Percentiles rank a stretch among this genome's conserved stretches.
Conservation (phyloP, 2,113 vertebrate genomes). For the Oryzias melastigma region DNA sequence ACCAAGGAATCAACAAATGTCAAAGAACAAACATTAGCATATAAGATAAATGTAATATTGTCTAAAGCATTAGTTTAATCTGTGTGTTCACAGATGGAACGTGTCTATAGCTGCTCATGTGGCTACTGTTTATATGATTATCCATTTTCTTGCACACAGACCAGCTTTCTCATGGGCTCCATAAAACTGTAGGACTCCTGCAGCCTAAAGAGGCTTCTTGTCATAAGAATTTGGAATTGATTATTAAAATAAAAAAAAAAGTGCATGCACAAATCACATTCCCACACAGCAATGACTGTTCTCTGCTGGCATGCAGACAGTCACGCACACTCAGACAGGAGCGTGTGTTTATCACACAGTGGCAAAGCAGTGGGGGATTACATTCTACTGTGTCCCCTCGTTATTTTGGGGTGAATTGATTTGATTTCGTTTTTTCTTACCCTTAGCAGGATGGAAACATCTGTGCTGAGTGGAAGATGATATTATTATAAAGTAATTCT, state of each 20-base stretch:
- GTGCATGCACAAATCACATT: neutral
- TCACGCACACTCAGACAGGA: constrained; percentile 5
- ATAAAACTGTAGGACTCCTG: constrained; percentile 14
- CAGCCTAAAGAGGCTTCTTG: constrained; percentile 23
- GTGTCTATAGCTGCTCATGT: constrained; percentile 1
- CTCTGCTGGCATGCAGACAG: constrained; percentile 6
- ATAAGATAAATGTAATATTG: constrained; percentile 2
- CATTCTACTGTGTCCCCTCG: constrained; percentile 1
- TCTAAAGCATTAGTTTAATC: constrained; percentile 6
- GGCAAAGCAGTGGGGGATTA: constrained; percentile 23
- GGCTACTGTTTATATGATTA: constrained; percentile 16
- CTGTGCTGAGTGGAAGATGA: constrained; percentile 24
- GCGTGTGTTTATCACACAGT: constrained; percentile 14
- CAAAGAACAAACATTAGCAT: neutral
- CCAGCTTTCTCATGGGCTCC: constrained; percentile 9
- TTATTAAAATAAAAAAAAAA: constrained; percentile 2
- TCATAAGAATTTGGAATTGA: constrained; percentile 35
- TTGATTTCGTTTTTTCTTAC: constrained; percentile 19
- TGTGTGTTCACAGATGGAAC: neutral
- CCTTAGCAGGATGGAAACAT: constrained; percentile 28
- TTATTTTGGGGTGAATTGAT: constrained; percentile 33
- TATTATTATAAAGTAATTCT: constrained; percentile 10
- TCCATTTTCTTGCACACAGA: constrained; percentile 12
- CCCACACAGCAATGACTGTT: constrained; percentile 7
- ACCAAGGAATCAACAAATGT: neutral